Conservation (phyloP, 2,797 vertebrate genomes). For the Scolopax bukidnonensis region DNA sequence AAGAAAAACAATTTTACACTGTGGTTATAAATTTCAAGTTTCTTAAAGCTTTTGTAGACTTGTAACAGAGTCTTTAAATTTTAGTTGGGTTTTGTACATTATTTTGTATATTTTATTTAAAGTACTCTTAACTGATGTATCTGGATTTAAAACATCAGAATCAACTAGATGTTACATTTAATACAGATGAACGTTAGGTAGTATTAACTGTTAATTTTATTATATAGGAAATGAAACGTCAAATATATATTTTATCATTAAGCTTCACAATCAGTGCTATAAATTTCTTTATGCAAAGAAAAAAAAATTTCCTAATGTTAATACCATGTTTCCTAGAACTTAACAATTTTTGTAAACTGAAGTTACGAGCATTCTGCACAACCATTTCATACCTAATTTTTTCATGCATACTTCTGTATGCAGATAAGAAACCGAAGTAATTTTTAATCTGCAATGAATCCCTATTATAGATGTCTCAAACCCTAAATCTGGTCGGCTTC, state of each 20-base stretch:
- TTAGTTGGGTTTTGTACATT: conserved; percentile 83
- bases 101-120: conserved; percentile 87
- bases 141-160: conserved; percentile 78
- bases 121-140: conserved; percentile 78
- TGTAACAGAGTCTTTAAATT: conserved; percentile 83
- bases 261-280: conserved; percentile 82
- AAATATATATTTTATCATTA: conserved; percentile 82
- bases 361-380: conserved; percentile 73
- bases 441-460: conserved; percentile 76
- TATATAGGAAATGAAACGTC: conserved; percentile 77
- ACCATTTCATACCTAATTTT: conserved; percentile 67
- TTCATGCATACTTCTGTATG: conserved; percentile 69
- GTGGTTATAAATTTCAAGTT: conserved; percentile 84
- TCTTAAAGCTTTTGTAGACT: conserved; percentile 85
- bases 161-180: conserved; percentile 80
- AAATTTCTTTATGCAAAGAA: conserved; percentile 81
- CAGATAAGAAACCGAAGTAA: conserved; percentile 68
- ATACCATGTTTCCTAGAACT: conserved; percentile 77
- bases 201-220: conserved; percentile 81
- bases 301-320: conserved; percentile 76
- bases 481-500: conserved; percentile 73
- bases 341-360: conserved; percentile 73
- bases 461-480: conserved; percentile 72
- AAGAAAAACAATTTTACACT: conserved; percentile 83
- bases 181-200: conserved; percentile 77